Conservation (phyloP, 2,888 invertebrate species). For the Aromia moschata region DNA sequence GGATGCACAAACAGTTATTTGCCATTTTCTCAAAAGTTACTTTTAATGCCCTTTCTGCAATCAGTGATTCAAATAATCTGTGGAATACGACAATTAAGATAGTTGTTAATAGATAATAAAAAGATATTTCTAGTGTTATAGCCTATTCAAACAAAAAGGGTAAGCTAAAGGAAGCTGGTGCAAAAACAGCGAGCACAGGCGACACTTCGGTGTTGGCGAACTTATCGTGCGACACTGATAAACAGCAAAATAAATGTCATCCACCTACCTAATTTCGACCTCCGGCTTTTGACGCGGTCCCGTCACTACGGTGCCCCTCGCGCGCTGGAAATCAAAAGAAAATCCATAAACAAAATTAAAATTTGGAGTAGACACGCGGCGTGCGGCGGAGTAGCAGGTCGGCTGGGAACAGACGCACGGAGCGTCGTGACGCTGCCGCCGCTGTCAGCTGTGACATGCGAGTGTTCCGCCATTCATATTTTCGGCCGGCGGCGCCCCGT, state of each 20-base stretch:
- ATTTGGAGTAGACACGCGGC: constrained; percentile 32
- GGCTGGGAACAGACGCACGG: constrained; percentile 26
- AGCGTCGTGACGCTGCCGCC: constrained; percentile 39
- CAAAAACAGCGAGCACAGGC: too few relatives aligned
- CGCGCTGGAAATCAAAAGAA: constrained; percentile 14
- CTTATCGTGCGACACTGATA: too few relatives aligned
- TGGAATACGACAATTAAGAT: too few relatives aligned
- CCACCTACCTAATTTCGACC: constrained; percentile 8
- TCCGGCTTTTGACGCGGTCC: background rate
- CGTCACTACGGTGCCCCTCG: constrained; percentile 2
- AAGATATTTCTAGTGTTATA: too few relatives aligned
- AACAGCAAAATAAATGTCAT: background rate
- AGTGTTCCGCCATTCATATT: constrained; percentile 40
- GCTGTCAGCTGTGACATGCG: constrained; percentile 38
- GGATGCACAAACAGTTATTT: too few relatives aligned
- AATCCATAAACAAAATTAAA: constrained; percentile 44
- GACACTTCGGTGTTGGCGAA: too few relatives aligned
- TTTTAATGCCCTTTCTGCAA: too few relatives aligned
- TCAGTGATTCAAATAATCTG: too few relatives aligned
- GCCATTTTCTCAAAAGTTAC: too few relatives aligned
- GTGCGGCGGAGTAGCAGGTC: constrained; percentile 32
- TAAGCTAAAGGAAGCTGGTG: too few relatives aligned
- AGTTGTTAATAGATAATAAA: too few relatives aligned
- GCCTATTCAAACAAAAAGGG: too few relatives aligned
- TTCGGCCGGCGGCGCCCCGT: constrained; percentile 27